phyloP scores from a whole-genome alignment of 2,797 vertebrate genomes.

The Sciurus vulgaris region DNA sequence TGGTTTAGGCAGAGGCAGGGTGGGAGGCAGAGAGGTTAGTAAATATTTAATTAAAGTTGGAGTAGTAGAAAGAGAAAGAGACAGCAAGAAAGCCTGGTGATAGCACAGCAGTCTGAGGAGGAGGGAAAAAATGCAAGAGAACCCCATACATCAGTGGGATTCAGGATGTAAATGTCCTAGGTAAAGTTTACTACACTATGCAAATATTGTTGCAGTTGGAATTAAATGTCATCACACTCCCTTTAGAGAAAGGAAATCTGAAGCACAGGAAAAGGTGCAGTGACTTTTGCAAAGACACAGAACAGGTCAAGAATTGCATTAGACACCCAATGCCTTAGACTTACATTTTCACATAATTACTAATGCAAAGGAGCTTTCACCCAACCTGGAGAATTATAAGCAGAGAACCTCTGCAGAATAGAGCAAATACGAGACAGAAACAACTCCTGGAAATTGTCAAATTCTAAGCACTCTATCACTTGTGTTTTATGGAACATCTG shows the following conservation, averaged over 20 bases:
- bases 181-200: constrained; percentile 73
- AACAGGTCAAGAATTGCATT: constrained; percentile 71
- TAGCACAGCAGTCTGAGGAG: background rate
- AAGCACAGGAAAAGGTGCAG: constrained; percentile 16
- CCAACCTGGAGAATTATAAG: background rate
- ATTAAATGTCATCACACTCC: constrained; percentile 65
- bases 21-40: background rate
- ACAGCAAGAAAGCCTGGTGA: background rate
- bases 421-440: constrained; percentile 41
- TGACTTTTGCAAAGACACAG: constrained; percentile 72
- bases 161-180: constrained; percentile 30
- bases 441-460: background rate
- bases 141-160: background rate
- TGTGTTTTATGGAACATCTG: constrained; percentile 11
- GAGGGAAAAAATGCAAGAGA: background rate
- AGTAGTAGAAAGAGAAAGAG: background rate
- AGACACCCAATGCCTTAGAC: background rate
- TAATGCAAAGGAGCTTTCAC: background rate
- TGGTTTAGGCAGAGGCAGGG: background rate
- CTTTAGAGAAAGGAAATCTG: constrained; percentile 57
- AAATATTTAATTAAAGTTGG: constrained; percentile 40
- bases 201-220: constrained; percentile 72
- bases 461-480: background rate
- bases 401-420: constrained; percentile 5
- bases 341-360: constrained; percentile 24